These are phyloP conservation scores for Bombus consobrinus DNA, from an alignment of 1,140 invertebrate species.

Conservation along the genomic window DNA sequence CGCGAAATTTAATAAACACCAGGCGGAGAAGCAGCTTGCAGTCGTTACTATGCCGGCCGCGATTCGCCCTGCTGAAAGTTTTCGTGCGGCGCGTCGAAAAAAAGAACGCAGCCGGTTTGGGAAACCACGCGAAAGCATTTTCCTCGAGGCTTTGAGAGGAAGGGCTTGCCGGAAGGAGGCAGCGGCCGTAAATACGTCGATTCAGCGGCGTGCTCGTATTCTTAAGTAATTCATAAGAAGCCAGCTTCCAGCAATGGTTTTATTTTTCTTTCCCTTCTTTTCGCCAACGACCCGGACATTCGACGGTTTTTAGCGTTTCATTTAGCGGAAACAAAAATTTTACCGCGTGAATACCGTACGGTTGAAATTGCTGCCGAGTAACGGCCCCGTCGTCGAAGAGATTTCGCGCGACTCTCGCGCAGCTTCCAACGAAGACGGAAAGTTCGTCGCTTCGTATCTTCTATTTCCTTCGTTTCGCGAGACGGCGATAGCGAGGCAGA, in stretches of 20 bases:
- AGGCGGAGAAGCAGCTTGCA: no score
- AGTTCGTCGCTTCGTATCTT: not conserved
- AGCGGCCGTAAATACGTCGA: slow-evolving; percentile 60
- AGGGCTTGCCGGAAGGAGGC: slow-evolving; percentile 34
- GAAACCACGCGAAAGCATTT: slow-evolving; percentile 23
- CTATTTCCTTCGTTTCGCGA: no score
- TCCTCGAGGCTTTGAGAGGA: slow-evolving; percentile 40
- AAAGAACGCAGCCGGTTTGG: slow-evolving; percentile 25
- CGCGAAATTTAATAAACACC: no score
- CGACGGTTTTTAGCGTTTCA: slow-evolving; percentile 36
- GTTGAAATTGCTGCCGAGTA: not conserved
- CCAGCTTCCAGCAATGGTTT: slow-evolving; percentile 45
- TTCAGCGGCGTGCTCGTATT: slow-evolving; percentile 58
- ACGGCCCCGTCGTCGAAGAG: not conserved
- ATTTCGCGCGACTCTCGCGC: not conserved
- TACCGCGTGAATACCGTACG: slow-evolving; percentile 14
- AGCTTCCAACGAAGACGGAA: no score
- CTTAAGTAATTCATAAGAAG: slow-evolving; percentile 66
- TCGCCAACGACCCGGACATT: slow-evolving; percentile 27
- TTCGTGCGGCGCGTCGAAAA: not conserved
- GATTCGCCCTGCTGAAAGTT: not conserved
- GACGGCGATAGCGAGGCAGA: no score
- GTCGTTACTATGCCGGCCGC: not conserved
- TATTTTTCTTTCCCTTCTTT: slow-evolving; percentile 40
- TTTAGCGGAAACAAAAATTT: slow-evolving; percentile 38